These are phyloP conservation scores for Macrosoma leucophasiata DNA, from an alignment of 2,888 invertebrate species.

Conservation along the genomic window DNA sequence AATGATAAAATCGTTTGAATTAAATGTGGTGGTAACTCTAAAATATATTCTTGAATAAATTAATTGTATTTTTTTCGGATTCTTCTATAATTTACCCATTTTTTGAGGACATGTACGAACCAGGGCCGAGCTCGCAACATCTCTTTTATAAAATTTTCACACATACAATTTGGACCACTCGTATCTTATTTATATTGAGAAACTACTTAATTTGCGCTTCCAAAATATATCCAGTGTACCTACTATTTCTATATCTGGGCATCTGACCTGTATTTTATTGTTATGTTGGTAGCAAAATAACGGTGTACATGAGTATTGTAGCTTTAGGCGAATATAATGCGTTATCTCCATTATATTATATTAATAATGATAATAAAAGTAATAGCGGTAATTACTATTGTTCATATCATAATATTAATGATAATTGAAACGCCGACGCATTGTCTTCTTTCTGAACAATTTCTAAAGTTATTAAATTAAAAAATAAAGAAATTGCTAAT, in stretches of 20 bases:
- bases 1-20: too few species aligned
- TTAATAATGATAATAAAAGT: conserved; percentile 65
- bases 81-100: too few species aligned
- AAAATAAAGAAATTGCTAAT: conserved; percentile 76
- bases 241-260: too few species aligned
- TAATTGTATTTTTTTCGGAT: too few species aligned
- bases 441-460: conserved; percentile 85
- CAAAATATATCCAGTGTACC: conserved; percentile 43
- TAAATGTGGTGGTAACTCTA: too few species aligned
- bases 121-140: too few species aligned
- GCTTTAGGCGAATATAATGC: conserved; percentile 60
- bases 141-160: too few species aligned
- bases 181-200: background rate
- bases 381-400: conserved; percentile 77
- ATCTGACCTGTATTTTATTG: conserved; percentile 35
- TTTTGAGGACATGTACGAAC: too few species aligned
- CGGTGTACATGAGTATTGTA: conserved; percentile 59
- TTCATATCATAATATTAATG: conserved; percentile 82
- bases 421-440: conserved; percentile 71
- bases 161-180: too few species aligned
- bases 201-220: conserved; percentile 14
- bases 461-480: conserved; percentile 83
- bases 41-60: too few species aligned
- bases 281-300: conserved; percentile 43
- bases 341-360: conserved; percentile 66